Base-by-base conservation (phyloP, 2,797 vertebrate genomes). In the Carapus acus region DNA sequence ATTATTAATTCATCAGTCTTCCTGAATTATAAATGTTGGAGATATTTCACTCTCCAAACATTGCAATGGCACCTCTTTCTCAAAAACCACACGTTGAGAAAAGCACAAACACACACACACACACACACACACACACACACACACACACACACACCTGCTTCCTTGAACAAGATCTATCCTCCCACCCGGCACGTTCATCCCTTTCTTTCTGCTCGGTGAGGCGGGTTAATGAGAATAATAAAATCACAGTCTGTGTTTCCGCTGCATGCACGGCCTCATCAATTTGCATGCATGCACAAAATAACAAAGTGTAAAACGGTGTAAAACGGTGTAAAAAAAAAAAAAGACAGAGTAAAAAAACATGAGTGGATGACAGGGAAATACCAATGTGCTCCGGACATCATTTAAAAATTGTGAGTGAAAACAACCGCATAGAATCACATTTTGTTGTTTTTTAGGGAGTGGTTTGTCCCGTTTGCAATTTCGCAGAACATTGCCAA, bases 161-260 rank as follows among this genome's bases (percentile, higher is more conserved):
- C 23, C 54, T 57, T 69, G 53, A 65, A 67, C 69, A 59, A 70
- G 61, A 72, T 79, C 61, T 71, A 69, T 67, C 71, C 63, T 51
- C 50, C 23, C 21, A 48, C 46, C 67, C 62, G 63, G 57, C 65
- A 63, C 54, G 58, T 64, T 67, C 76, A 76, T 75, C 71, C 69
- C 44, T 62, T 72, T 74, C 69, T 80, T 80, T 82, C 75, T 83
- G 85, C 85, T 82, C 80, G 41, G 67, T 47, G 65, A 83, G 77
- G 72, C 82, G 85, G 80, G 84, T 86, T 87, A 86, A 88, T 87
- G 83, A 82, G 78, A 87, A 91, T 91, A 93, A 94, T 93, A 93
- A 94, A 93, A 91, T 89, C 92, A 92, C 92, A 91, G 89, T 92
- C 91, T 88, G 88, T 86, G 84, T 88, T 86, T 88, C 87, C 85